Evolutionary conservation across 1,140 invertebrate genomes (phyloP).

Genomic region (Caenorhabditis brenneri): DNA sequence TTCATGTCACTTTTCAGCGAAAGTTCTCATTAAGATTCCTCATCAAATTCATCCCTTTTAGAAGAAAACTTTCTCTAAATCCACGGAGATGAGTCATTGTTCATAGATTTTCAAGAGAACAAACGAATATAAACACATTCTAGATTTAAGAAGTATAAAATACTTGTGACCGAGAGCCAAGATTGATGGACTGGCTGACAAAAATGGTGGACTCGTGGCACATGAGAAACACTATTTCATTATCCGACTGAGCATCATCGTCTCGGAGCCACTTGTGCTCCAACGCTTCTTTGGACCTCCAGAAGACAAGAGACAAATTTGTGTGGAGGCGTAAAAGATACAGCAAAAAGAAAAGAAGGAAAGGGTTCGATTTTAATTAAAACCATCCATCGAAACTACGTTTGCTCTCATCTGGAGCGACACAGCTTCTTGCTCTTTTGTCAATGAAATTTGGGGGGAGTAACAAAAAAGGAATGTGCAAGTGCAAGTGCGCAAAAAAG

Average conservation of each 20-base stretch:
- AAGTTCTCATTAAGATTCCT: slow-evolving; percentile 40
- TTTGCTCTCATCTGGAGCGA: not conserved
- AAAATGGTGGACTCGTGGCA: not conserved
- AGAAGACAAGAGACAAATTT: not conserved
- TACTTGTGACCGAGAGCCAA: not conserved
- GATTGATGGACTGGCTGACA: not conserved
- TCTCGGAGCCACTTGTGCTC: not conserved
- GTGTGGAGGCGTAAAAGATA: too few relatives aligned
- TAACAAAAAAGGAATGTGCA: not conserved
- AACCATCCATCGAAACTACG: slow-evolving; percentile 2
- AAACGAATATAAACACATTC: not conserved
- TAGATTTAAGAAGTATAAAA: too few relatives aligned
- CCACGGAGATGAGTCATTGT: too few relatives aligned
- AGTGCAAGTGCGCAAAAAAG: not conserved
- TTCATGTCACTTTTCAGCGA: slow-evolving; percentile 16
- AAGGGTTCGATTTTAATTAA: slow-evolving; percentile 12
- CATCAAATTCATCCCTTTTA: too few relatives aligned
- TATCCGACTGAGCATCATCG: not conserved
- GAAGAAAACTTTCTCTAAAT: too few relatives aligned
- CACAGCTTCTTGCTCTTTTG: not conserved
- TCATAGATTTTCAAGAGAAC: not conserved
- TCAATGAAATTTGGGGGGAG: not conserved
- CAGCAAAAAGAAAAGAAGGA: not conserved
- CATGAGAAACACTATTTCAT: slow-evolving; percentile 31
- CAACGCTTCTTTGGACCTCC: not conserved